These are phyloP conservation scores for Anthoptus insignis DNA, from an alignment of 2,888 invertebrate genomes.

Conservation along the genomic window DNA sequence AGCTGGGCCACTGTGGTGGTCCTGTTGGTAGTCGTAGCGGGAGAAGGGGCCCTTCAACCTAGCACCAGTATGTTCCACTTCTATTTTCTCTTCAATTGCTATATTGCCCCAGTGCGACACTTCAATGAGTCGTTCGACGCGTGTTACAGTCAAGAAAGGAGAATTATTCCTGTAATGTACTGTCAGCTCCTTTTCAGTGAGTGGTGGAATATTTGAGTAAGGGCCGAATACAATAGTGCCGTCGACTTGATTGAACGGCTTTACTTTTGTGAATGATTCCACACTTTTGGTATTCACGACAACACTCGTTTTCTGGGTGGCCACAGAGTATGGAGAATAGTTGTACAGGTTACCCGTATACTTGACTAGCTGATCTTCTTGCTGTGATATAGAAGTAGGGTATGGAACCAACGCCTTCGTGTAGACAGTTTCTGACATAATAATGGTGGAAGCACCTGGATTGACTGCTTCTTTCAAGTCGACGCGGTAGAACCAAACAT, in stretches of 20 bases:
- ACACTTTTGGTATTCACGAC: constrained; percentile 92
- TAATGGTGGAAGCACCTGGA: constrained; percentile 85
- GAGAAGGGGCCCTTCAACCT: constrained; percentile 98
- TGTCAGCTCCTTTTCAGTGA: constrained; percentile 88
- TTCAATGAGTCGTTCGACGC: constrained; percentile 95
- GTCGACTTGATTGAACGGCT: constrained; percentile 93
- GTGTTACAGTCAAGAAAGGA: constrained; percentile 98
- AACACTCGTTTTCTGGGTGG: constrained; percentile 94
- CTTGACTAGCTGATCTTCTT: constrained; percentile 97
- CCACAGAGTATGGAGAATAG: constrained; percentile 94
- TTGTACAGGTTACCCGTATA: constrained; percentile 95
- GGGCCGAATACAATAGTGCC: constrained; percentile 96
- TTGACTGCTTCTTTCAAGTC: constrained; percentile 88
- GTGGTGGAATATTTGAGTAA: constrained; percentile 90
- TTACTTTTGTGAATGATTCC: constrained; percentile 93
- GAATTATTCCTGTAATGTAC: constrained; percentile 99
- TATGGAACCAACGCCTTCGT: constrained; percentile 93
- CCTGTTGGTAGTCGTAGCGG: constrained; percentile 98
- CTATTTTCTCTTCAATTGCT: constrained; percentile 98
- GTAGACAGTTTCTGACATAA: constrained; percentile 91
- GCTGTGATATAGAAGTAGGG: constrained; percentile 96
- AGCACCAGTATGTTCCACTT: constrained; percentile 97
- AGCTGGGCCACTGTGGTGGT: constrained; percentile 94
- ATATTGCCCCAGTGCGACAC: constrained; percentile 99
- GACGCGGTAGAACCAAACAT: constrained; percentile 84